Evolutionary conservation across 2,888 invertebrate species (phyloP).

Genomic region (Spilarctia lutea): DNA sequence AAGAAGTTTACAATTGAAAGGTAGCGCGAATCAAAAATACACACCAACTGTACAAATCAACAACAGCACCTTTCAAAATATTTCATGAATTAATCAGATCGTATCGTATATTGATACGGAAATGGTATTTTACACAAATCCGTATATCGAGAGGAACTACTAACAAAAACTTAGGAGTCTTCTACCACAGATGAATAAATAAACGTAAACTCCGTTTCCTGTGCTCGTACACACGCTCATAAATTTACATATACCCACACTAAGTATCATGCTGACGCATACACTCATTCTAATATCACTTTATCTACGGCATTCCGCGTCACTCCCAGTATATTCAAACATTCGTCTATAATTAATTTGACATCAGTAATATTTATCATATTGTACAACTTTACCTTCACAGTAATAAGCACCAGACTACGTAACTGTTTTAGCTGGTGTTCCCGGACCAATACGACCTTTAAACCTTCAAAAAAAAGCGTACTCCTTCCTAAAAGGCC

Average conservation of each 20-base stretch:
- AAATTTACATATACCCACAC: conserved; percentile 6
- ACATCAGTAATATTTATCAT: conserved; percentile 34
- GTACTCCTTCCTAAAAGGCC: too few species aligned
- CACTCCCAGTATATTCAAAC: conserved; percentile 24
- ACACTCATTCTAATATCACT: neutral
- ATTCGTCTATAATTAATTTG: conserved; percentile 24
- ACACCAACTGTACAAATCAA: neutral
- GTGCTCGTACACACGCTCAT: conserved; percentile 27
- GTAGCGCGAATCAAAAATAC: neutral
- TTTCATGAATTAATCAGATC: conserved; percentile 1
- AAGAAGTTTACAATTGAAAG: neutral
- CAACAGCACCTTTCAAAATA: neutral
- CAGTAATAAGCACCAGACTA: neutral
- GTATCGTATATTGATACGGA: too few species aligned
- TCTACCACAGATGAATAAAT: conserved; percentile 48
- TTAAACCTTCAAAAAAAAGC: too few species aligned
- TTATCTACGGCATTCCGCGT: neutral
- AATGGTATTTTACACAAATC: conserved; percentile 5
- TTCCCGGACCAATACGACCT: too few species aligned
- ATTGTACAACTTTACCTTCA: conserved; percentile 18
- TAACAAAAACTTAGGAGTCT: conserved; percentile 39
- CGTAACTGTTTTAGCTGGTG: too few species aligned
- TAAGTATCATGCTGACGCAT: conserved; percentile 5
- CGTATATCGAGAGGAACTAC: conserved; percentile 4
- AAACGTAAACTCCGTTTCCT: conserved; percentile 49